These are phyloP conservation scores for Rutilus rutilus DNA, from an alignment of 2,113 vertebrate species.

Conservation along the genomic window DNA sequence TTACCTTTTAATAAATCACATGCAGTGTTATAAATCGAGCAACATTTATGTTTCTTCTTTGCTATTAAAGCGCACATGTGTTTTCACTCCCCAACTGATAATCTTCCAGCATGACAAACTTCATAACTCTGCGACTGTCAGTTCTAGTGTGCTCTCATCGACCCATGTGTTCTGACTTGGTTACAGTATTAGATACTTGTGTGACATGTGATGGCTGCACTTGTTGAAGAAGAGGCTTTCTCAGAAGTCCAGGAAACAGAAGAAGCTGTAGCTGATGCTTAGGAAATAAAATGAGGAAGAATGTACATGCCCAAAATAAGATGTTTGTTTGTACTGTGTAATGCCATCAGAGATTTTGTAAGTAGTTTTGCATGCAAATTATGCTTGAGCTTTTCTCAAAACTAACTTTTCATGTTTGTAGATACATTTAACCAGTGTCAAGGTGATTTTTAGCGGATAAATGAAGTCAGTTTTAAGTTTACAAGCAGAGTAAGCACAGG, in stretches of 20 bases:
- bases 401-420: background rate
- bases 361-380: background rate
- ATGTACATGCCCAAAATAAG: background rate
- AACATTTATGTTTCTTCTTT: constrained; percentile 44
- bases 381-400: background rate
- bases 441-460: background rate
- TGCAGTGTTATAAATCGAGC: constrained; percentile 40
- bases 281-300: constrained; percentile 1
- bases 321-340: background rate
- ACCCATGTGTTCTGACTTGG: constrained; percentile 89
- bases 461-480: background rate
- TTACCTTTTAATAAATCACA: constrained; percentile 50
- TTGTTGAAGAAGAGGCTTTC: constrained; percentile 74
- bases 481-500: background rate
- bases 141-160: constrained; percentile 65
- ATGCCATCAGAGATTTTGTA: background rate
- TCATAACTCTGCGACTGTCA: constrained; percentile 72
- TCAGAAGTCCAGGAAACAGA: constrained; percentile 17
- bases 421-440: background rate
- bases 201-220: constrained; percentile 78
- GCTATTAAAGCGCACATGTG: constrained; percentile 65
- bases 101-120: constrained; percentile 77
- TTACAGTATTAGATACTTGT: constrained; percentile 86
- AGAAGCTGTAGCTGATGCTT: constrained; percentile 16
- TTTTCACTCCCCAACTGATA: constrained; percentile 62